Evolutionary conservation across 2,113 vertebrate genomes (phyloP), one percentile per base, ranked within the genome.

Genomic region (Malurus melanocephalus): DNA sequence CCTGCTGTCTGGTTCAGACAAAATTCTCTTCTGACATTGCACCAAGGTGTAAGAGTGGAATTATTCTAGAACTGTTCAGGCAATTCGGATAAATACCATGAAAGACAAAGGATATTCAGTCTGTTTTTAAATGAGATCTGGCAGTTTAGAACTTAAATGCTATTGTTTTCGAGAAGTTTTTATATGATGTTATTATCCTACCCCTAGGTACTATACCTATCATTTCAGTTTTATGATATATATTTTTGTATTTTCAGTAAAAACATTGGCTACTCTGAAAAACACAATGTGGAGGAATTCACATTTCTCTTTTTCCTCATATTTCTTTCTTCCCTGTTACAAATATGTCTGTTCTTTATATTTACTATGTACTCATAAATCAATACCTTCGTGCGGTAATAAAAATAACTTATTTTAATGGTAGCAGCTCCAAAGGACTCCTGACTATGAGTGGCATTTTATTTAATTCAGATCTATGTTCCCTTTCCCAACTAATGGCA

Each of bases 391-490:
- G 80, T 66, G 77, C 59, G 79, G 80, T 93, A 94, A 92, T 95
- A 93, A 95, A 96, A 95, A 93, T 91, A 96, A 93, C 80, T 91
- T 93, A 96, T 48, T 93, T 48, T 85, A 91, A 95, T 82, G 40
- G 80, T 79, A 93, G 91, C 88, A 93, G 93, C 74, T 94, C 77
- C 86, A 92, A 93, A 94, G 83, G 80, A 93, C 90, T 92, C 67
- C 80, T 88, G 88, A 86, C 59, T 80, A 92, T 56, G 88, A 94
- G 59, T 93, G 74, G 88, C 92, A 94, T 88, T 94, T 91, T 90
- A 93, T 90, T 90, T 95, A 93, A 96, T 90, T 93, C 88, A 94
- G 87, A 96, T 94, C 77, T 95, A 90, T 93, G 93, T 87, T 90
- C 59, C 59, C 18, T 87, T 93, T 46, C 62, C 40, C 86, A 90